A percentile compares a stretch with the other conserved stretches of the same genome.
These are phyloP conservation scores for Elysia chlorotica DNA, from an alignment of 1,140 invertebrate genomes.

Conservation along the genomic window DNA sequence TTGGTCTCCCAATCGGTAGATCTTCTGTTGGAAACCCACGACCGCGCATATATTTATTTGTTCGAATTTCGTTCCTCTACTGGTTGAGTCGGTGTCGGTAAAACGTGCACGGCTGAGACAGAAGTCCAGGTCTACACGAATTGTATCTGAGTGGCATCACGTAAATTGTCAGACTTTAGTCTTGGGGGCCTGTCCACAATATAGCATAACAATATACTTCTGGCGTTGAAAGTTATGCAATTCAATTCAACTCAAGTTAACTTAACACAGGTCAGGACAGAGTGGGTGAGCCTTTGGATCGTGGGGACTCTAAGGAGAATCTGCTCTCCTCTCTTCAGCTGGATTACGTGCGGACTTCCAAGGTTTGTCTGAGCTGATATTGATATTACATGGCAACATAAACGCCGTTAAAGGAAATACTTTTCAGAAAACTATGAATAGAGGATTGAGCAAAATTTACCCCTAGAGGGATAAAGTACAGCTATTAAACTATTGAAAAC, in stretches of 20 bases:
- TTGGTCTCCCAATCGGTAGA: no score
- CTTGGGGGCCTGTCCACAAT: neutral
- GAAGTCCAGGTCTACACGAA: no score
- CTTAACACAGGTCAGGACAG: neutral
- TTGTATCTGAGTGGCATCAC: no score
- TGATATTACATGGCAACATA: neutral
- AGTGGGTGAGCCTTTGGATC: neutral
- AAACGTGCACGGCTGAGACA: no score
- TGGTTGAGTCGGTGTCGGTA: no score
- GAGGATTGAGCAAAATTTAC: no score
- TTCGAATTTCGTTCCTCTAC: no score
- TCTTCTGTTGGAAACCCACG: no score
- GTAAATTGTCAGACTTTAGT: neutral
- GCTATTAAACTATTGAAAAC: no score
- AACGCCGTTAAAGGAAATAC: neutral
- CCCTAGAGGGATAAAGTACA: no score
- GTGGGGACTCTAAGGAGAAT: slow-evolving; percentile 26
- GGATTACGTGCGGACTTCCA: slow-evolving; percentile 35
- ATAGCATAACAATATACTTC: neutral
- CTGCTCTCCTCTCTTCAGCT: slow-evolving; percentile 37
- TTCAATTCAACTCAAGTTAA: neutral
- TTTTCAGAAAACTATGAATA: neutral
- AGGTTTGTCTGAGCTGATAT: neutral
- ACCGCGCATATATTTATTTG: no score
- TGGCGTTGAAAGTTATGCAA: neutral